Evolutionary conservation across 2,888 invertebrate species (phyloP).

Genomic region (Patella pellucida): DNA sequence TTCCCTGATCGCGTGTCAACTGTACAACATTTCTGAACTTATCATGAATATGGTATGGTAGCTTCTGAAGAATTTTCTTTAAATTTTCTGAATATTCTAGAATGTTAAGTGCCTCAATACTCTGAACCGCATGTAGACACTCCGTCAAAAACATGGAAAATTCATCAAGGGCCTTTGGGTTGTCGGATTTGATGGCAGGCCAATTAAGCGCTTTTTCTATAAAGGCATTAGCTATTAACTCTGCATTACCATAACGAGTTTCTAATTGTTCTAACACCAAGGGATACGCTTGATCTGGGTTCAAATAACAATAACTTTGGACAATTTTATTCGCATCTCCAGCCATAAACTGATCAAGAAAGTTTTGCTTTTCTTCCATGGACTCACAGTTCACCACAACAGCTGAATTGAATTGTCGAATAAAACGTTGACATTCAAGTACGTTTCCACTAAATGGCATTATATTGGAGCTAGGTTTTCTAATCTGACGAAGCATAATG

Average conservation of each 20-base stretch:
- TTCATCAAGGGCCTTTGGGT: not conserved
- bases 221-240: not conserved
- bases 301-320: not conserved
- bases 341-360: not conserved
- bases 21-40: not conserved
- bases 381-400: not conserved
- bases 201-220: not conserved
- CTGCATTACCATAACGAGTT: not conserved
- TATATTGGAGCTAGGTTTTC: not conserved
- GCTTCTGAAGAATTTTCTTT: not conserved
- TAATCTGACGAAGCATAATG: not conserved
- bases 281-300: not conserved
- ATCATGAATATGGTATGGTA: not conserved
- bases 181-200: not conserved
- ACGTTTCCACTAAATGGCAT: not conserved
- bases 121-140: not conserved
- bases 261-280: not conserved
- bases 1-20: not conserved
- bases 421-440: not conserved
- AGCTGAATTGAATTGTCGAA: not conserved
- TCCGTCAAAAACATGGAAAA: not conserved
- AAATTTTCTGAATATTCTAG: not conserved
- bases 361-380: not conserved
- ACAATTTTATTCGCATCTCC: slow-evolving; percentile 3
- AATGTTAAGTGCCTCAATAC: not conserved